Evolutionary conservation across 1,140 invertebrate species (phyloP), one percentile per base, ranked within the genome.

Genomic region (Tachypleus tridentatus): DNA sequence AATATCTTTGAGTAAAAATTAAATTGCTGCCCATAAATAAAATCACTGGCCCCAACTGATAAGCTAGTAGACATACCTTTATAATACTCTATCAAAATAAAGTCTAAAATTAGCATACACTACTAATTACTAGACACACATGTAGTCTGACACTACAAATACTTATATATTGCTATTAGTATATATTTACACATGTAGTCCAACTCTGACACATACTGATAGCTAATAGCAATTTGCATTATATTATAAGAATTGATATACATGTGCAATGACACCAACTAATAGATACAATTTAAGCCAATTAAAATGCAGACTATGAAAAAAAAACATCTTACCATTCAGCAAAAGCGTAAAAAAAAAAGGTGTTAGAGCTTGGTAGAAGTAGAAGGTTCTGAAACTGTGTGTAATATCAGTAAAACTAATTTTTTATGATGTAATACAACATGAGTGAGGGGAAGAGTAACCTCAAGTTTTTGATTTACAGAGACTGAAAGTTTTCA

Each of bases 221-320:
- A 29, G 29, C 29, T 29, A 29, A 29, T 29, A 29, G 0, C 29
- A 29, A 29, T 29, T 29, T 29, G 29, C 29, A 29, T 29, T 29
- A 29, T 29, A 29, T 29, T 29, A 29, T 29, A 29, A 29, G 29
- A 29, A 29, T 29, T 29, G 2, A 29, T 29, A 29, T 29, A 29
- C 29, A 29, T 29, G 29, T 29, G 29, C 29, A 29, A 49, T 9
- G 49, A 53, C 11, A 63, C 11, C 9, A 63, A 63, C n/a, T n/a
- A 54, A 56, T 8, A 63, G 29, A 56, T 7, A 57, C 3, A 56
- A 54, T 10, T 56, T 7, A 63, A 57, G 57, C n/a, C n/a, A 61
- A 61, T 29, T 9, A 61, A 9, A 29, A 50, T 49, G 10, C 9
- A 61, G 51, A 49, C 3, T 6, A 9, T n/a, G 49, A n/a, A 7